A percentile compares a stretch with the other conserved stretches of the same genome.
These are phyloP conservation scores for Irena cyanogastra DNA, from an alignment of 2,113 vertebrate genomes.

Conservation along the genomic window DNA sequence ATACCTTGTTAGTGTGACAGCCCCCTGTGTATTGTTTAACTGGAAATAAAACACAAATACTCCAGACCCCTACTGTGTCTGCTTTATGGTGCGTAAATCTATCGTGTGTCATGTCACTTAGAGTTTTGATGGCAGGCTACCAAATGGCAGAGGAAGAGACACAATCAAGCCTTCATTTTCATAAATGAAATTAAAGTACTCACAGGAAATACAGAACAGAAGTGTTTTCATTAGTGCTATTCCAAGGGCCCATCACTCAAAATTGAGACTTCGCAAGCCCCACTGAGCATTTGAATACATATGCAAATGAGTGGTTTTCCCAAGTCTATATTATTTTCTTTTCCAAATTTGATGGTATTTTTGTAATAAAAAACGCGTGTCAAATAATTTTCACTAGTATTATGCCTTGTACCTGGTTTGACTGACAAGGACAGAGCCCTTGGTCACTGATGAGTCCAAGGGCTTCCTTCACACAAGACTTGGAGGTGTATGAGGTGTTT, in stretches of 20 bases:
- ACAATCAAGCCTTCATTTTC: conserved; percentile 60
- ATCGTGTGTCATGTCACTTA: conserved; percentile 60
- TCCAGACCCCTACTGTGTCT: conserved; percentile 63
- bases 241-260: neutral
- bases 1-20: conserved; percentile 77
- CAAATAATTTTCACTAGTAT: neutral
- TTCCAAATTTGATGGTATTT: neutral
- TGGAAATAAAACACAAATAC: conserved; percentile 75
- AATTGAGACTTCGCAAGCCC: neutral
- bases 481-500: neutral
- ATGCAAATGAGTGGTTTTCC: neutral
- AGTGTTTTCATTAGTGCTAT: conserved; percentile 18
- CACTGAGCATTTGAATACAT: neutral
- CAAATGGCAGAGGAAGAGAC: conserved; percentile 65
- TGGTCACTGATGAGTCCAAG: neutral
- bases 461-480: neutral
- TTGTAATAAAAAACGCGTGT: neutral
- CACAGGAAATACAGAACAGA: conserved; percentile 13
- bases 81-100: conserved; percentile 71
- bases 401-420: neutral
- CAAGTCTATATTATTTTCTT: neutral
- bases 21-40: conserved; percentile 74
- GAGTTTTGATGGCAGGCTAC: conserved; percentile 71
- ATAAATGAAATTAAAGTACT: conserved; percentile 37
- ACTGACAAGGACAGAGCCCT: neutral